These are phyloP conservation scores for Podarcis cretensis DNA, from an alignment of 2,113 vertebrate genomes.

Conservation along the genomic window DNA sequence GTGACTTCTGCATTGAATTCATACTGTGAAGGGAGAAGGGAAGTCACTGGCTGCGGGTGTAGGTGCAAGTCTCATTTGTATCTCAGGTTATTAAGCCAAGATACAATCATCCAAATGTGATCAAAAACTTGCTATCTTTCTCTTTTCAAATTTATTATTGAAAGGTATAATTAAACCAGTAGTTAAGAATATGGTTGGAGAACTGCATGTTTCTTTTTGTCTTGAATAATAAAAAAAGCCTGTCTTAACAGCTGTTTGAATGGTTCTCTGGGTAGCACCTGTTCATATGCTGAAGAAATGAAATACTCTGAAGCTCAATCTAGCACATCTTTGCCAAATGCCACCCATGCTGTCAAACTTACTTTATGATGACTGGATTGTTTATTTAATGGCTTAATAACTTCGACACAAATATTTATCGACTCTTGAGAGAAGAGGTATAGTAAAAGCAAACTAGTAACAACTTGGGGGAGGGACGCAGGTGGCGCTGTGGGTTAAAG, in stretches of 20 bases:
- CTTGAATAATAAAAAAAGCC: neutral
- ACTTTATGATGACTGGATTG: neutral
- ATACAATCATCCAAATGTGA: too few species aligned
- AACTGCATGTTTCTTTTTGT: neutral
- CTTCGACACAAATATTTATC: neutral
- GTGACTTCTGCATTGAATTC: neutral
- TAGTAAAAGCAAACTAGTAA: neutral
- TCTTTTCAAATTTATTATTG: neutral
- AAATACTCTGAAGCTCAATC: slow-evolving; percentile 5
- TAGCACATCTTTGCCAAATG: neutral
- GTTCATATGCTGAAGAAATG: neutral
- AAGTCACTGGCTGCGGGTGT: neutral
- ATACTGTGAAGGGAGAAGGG: neutral
- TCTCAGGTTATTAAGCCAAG: too few species aligned
- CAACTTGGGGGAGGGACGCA: neutral
- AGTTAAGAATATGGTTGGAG: neutral
- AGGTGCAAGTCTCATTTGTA: too few species aligned
- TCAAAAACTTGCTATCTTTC: too few species aligned
- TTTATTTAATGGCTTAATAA: slow-evolving; percentile 4
- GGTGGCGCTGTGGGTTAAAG: too few species aligned
- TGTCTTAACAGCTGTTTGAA: neutral
- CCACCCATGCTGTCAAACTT: neutral
- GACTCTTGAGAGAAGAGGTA: neutral
- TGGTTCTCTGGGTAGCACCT: neutral
- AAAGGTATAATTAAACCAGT: neutral